Base-by-base conservation (phyloP, 2,797 vertebrate genomes). In the Cacajao melanocephalus region DNA sequence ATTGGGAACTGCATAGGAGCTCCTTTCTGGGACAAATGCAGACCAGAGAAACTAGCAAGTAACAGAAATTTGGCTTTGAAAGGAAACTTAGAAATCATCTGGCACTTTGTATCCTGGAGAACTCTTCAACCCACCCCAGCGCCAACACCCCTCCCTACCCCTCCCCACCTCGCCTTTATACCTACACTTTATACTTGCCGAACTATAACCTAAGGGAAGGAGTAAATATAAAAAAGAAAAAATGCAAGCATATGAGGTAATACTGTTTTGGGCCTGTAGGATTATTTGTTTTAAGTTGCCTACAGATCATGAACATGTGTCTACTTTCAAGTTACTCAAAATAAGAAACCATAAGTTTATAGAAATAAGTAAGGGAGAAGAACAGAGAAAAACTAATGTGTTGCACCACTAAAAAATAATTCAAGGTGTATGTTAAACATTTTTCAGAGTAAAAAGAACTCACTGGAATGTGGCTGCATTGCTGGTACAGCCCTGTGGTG, bases 201-300 rank as follows among this genome's bases (percentile, higher is more conserved):
- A 81, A 30, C 81, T 46, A 1, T 50, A 50, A 52, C 20, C 41
- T 46, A 48, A 61, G 22, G 19, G 26, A 64, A 58, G 90, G 44
- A 46, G 55, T 58, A 76, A 67, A 8, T 44, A n/a, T 24, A 33
- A 80, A 76, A 64, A 70, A 73, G 72, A 61, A 55, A 89, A 81
- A 41, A 44, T 57, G 12, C 20, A 85, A 48, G 52, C 30, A 24
- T 67, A 36, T 58, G 44, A 80, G 5, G 20, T 52, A 22, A 28
- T 67, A 12, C 22, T 90, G 76, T 33, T 79, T 67, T 46, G 50
- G 17, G 33, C 30, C 11, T 39, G 1, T 39, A n/a, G 79, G 52
- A 13, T 72, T 93, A 41, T 94, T 92, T 87, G 41, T 50, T 88
- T 90, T 28, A 82, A 50, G 58, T 94, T 86, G 28, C 93, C 86